phyloP scores from a whole-genome alignment of 1,140 invertebrate genomes.

The Drosophila ohnishii region DNA sequence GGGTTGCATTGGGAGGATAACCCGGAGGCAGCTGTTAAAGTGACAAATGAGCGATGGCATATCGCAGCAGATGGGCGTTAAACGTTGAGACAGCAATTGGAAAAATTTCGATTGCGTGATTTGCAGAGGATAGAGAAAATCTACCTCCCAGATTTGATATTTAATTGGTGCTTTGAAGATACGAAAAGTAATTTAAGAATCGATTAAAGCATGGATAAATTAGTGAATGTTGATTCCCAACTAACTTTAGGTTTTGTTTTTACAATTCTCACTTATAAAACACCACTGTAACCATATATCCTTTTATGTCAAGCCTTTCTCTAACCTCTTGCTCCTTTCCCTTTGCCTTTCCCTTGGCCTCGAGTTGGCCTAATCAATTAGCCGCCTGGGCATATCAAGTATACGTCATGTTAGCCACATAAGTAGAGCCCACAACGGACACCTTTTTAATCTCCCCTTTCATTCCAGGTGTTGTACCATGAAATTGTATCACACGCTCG shows the following conservation, averaged over 20 bases:
- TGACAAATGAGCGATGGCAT: constrained; percentile 73
- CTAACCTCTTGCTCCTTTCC: constrained; percentile 3
- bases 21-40: constrained; percentile 49
- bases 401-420: constrained; percentile 54
- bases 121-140: background rate
- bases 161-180: background rate
- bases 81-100: constrained; percentile 22
- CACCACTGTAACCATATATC: constrained; percentile 8
- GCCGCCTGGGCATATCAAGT: constrained; percentile 41
- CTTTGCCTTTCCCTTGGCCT: constrained; percentile 4
- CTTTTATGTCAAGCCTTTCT: constrained; percentile 19
- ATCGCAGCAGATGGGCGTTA: constrained; percentile 52
- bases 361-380: constrained; percentile 37
- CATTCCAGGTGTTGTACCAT: constrained; percentile 87
- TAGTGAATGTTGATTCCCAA: no score
- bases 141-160: background rate
- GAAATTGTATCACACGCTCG: constrained; percentile 90
- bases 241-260: background rate
- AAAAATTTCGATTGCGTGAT: constrained; percentile 16
- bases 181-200: background rate
- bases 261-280: background rate
- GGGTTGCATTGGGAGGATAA: constrained; percentile 10
- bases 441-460: constrained; percentile 42
- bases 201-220: background rate
- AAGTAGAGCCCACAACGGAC: constrained; percentile 30